Evolutionary conservation across 2,888 invertebrate species (phyloP), one percentile per base, ranked within the genome.

Genomic region (Drosophila suboccidentalis): DNA sequence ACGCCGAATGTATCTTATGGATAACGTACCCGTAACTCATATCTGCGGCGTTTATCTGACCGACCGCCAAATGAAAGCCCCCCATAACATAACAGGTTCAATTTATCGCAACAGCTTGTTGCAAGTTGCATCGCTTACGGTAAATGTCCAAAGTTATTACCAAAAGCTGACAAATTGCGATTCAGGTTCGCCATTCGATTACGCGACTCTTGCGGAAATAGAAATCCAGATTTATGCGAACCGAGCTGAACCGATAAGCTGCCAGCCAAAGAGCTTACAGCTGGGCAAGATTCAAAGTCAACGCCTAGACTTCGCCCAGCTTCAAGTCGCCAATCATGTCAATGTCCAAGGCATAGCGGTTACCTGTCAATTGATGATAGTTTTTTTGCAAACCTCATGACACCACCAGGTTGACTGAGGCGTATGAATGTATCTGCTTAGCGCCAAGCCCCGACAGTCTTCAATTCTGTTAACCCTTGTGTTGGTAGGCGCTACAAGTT

Each of bases 141-240:
- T 89, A 84, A 87, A 85, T 84, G 85, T 82, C 82, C 78, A 84
- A 89, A 89, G 85, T 87, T 86, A 87, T 89, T 80, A 89, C 88
- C 82, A 80, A 87, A 86, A 89, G 89, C 89, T 84, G 89, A 89
- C 86, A 89, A 86, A 86, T 86, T 87, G 87, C 87, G 67, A 76
- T 76, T 86, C 74, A 69, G 71, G 70, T 64, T 50, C 44, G 76
- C 63, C 69, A 65, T 73, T 70, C 49, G 82, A 75, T 72, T 72
- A 72, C 75, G 87, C 73, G 60, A 67, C 71, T 66, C 41, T 43
- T 71, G 82, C 82, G 87, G 82, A 82, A 87, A 84, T 76, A 73
- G 68, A 78, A 75, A 75, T 78, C 57, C 64, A 73, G 69, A 76
- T 76, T 78, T 76, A 74, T 78, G 64, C 61, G 61, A 59, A 36